A percentile compares a stretch with the other conserved stretches of the same genome.
Evolutionary conservation across 2,113 vertebrate genomes (phyloP).

Genomic region (Morone chrysops): DNA sequence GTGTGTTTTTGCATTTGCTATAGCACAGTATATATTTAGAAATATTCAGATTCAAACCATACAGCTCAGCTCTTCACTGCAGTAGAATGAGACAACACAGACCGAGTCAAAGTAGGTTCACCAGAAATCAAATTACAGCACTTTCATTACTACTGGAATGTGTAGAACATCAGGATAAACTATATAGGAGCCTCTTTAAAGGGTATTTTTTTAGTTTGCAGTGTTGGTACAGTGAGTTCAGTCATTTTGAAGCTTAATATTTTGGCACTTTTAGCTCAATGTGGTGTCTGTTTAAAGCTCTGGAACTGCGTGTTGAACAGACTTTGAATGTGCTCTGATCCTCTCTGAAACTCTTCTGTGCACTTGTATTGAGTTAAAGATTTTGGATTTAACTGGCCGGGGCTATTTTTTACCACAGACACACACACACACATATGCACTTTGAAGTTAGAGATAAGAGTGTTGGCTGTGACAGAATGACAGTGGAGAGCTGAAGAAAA

Average conservation of each 20-base stretch:
- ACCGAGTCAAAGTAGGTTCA: background rate
- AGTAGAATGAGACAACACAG: too few species aligned
- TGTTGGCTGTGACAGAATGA: slow-evolving; percentile 22
- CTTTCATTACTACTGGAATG: background rate
- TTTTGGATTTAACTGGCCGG: slow-evolving; percentile 26
- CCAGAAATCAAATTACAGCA: background rate
- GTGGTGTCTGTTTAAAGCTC: slow-evolving; percentile 17
- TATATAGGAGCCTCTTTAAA: background rate
- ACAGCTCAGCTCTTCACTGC: too few species aligned
- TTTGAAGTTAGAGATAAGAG: slow-evolving; percentile 43
- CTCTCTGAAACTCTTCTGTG: slow-evolving; percentile 25
- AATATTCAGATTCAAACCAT: too few species aligned
- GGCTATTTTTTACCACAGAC: slow-evolving; percentile 51
- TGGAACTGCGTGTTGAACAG: slow-evolving; percentile 5
- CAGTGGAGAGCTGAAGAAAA: background rate
- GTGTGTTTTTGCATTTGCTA: too few species aligned
- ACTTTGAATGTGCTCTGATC: slow-evolving; percentile 40
- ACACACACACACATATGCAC: slow-evolving; percentile 18
- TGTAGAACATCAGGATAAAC: background rate
- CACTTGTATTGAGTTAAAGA: slow-evolving; percentile 23
- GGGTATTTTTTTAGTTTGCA: too few species aligned
- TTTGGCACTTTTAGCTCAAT: background rate
- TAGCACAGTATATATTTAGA: too few species aligned
- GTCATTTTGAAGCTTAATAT: slow-evolving; percentile 5
- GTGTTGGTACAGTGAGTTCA: background rate